A percentile compares a stretch with the other conserved stretches of the same genome.
Conservation (phyloP, 1,140 invertebrate species). For the Xylocopa sonorina region DNA sequence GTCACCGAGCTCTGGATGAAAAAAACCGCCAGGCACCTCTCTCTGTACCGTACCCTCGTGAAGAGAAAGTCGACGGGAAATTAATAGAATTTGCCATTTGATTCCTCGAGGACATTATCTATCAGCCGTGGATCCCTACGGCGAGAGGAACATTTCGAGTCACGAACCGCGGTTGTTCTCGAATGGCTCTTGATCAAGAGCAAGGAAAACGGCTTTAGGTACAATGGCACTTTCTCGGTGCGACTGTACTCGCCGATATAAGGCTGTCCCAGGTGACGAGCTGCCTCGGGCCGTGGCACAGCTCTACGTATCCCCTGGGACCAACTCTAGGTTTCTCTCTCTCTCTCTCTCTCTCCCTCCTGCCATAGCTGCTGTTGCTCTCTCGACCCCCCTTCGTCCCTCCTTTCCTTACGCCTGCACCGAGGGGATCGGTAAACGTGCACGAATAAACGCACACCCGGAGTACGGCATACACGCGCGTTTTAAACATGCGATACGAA, state of each 20-base stretch:
- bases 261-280: slow-evolving; percentile 80
- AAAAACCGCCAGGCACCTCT: too few species aligned
- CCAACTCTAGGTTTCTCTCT: slow-evolving; percentile 67
- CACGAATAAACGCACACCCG: slow-evolving; percentile 21
- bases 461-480: background rate
- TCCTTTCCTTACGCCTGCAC: slow-evolving; percentile 14
- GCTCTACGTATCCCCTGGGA: slow-evolving; percentile 77
- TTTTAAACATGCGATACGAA: slow-evolving; percentile 4
- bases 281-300: slow-evolving; percentile 78
- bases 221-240: slow-evolving; percentile 72
- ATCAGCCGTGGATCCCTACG: slow-evolving; percentile 19
- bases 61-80: background rate
- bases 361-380: slow-evolving; percentile 15
- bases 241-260: slow-evolving; percentile 79
- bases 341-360: slow-evolving; percentile 38
- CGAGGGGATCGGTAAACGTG: slow-evolving; percentile 3
- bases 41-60: background rate
- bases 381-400: background rate
- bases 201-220: slow-evolving; percentile 66
- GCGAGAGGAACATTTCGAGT: slow-evolving; percentile 33
- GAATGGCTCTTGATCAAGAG: slow-evolving; percentile 62
- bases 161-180: slow-evolving; percentile 50
- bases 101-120: slow-evolving; percentile 25
- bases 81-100: slow-evolving; percentile 3
- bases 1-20: too few species aligned